These are phyloP conservation scores for Sebastes umbrosus DNA, from an alignment of 2,797 vertebrate genomes.

Conservation along the genomic window DNA sequence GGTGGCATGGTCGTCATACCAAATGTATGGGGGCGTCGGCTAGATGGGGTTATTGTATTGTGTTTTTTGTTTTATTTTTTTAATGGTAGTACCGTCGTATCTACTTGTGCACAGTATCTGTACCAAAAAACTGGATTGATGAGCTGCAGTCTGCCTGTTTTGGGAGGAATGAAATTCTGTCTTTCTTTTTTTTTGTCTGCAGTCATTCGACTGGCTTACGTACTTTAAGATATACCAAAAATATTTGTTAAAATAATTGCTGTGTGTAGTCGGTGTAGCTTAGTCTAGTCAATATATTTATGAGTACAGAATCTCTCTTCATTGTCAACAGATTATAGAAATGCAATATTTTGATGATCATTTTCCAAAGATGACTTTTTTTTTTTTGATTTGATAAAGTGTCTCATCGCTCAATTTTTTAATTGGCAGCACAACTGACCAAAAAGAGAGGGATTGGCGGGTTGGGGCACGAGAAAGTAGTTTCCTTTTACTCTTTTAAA, in stretches of 20 bases:
- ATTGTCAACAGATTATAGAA: constrained; percentile 84
- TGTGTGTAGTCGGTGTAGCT: constrained; percentile 85
- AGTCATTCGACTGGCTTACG: constrained; percentile 75
- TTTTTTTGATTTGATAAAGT: constrained; percentile 55
- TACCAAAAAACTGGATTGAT: constrained; percentile 89
- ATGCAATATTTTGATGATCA: constrained; percentile 89
- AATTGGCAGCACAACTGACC: constrained; percentile 81
- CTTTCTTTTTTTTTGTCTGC: constrained; percentile 68
- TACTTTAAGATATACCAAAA: constrained; percentile 90
- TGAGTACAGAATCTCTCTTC: constrained; percentile 82
- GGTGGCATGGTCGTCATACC: constrained; percentile 29
- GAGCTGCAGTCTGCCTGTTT: constrained; percentile 85
- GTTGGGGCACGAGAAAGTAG: constrained; percentile 40
- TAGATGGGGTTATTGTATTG: constrained; percentile 57
- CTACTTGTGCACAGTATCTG: constrained; percentile 90
- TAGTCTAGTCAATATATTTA: constrained; percentile 88
- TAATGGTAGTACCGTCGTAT: constrained; percentile 78
- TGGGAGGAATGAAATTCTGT: constrained; percentile 76
- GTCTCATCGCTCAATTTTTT: constrained; percentile 67
- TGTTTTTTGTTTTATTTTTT: constrained; percentile 52
- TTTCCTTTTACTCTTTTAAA: constrained; percentile 42
- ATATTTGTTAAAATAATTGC: constrained; percentile 86
- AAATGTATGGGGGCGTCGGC: constrained; percentile 47
- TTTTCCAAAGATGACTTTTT: constrained; percentile 84
- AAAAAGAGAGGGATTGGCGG: constrained; percentile 62